phyloP scores from a whole-genome alignment of 1,140 invertebrate species.

The Heterodera carotae region DNA sequence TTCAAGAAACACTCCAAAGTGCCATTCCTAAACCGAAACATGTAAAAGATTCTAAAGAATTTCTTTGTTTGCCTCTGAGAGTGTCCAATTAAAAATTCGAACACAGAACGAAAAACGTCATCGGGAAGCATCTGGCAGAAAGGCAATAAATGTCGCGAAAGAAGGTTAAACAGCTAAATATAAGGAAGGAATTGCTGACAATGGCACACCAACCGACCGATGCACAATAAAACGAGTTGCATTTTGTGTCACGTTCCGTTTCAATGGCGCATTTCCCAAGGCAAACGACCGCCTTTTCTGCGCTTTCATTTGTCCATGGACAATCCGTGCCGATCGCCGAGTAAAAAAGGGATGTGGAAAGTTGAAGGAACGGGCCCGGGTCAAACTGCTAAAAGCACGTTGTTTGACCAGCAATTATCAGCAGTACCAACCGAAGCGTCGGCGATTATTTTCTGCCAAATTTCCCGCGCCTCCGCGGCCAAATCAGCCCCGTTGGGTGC shows the following conservation, averaged over 20 bases:
- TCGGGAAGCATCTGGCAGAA: slow-evolving; percentile 11
- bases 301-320: not conserved
- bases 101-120: not conserved
- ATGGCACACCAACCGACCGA: not conserved
- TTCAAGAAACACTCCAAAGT: not conserved
- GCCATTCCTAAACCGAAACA: not conserved
- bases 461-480: not conserved
- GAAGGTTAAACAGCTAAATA: slow-evolving; percentile 18
- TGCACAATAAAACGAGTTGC: not conserved
- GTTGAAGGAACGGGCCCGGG: not conserved
- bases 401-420: not conserved
- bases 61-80: slow-evolving; percentile 25
- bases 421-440: not conserved
- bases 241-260: not conserved
- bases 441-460: not conserved
- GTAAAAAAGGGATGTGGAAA: not conserved
- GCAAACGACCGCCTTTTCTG: not conserved
- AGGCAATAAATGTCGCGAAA: slow-evolving; percentile 10
- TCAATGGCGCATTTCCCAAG: not conserved
- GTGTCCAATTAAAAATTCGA: slow-evolving; percentile 1
- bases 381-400: not conserved
- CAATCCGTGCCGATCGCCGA: not conserved
- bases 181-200: not conserved
- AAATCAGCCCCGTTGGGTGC: not conserved
- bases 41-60: no score